A percentile compares a stretch with the other conserved stretches of the same genome.
These are phyloP conservation scores for Meiosimyza platycephala DNA, from an alignment of 2,888 invertebrate genomes.

Conservation along the genomic window DNA sequence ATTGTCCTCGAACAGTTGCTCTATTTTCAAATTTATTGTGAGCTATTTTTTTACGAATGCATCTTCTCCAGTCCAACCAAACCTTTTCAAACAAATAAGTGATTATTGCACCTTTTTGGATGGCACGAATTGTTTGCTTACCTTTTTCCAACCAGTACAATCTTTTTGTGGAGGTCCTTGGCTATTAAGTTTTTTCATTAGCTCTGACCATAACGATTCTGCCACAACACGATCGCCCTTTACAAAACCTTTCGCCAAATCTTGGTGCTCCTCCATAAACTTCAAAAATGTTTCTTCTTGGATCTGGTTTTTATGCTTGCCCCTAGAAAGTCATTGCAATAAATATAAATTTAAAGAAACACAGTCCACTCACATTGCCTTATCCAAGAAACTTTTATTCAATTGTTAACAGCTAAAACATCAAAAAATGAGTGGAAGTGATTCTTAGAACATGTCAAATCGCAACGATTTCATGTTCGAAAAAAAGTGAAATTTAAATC, in stretches of 20 bases:
- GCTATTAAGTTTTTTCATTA: neutral
- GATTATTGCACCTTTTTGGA: neutral
- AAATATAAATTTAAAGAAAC: too few relatives aligned
- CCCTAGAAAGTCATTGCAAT: neutral
- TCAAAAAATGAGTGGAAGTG: too few relatives aligned
- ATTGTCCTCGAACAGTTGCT: too few relatives aligned
- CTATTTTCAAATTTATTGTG: too few relatives aligned
- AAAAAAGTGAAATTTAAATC: too few relatives aligned
- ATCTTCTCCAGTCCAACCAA: neutral
- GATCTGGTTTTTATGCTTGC: neutral
- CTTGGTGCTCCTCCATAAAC: conserved; percentile 3
- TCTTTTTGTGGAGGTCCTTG: conserved; percentile 1
- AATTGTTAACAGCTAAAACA: too few relatives aligned
- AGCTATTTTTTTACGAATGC: neutral
- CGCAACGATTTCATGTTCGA: too few relatives aligned
- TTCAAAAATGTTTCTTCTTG: neutral
- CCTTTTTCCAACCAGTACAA: neutral
- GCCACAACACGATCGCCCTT: neutral
- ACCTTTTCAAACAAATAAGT: neutral
- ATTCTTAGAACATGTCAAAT: too few relatives aligned
- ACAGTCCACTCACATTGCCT: too few relatives aligned
- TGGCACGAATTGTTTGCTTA: neutral
- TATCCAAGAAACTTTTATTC: too few relatives aligned
- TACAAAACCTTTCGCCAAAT: neutral
- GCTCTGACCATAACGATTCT: conserved; percentile 2